Evolutionary conservation across 2,888 invertebrate genomes (phyloP).

Genomic region (Caenorhabditis doughertyi): DNA sequence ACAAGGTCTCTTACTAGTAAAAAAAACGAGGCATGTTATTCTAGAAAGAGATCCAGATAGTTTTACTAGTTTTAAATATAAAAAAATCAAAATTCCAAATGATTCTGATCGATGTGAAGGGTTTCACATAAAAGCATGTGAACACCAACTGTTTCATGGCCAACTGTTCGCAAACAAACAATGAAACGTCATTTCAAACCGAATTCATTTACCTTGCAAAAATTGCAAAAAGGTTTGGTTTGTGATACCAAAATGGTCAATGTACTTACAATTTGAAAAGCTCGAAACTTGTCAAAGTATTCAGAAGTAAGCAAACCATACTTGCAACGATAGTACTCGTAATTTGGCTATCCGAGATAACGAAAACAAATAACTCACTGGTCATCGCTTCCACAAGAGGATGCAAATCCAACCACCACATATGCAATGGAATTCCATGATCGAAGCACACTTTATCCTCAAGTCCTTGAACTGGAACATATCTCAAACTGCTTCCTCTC

Average conservation of each 20-base stretch:
- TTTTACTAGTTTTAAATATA: neutral
- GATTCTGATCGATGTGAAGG: too few relatives aligned
- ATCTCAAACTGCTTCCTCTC: constrained; percentile 52
- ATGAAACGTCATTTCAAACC: neutral
- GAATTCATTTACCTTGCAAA: neutral
- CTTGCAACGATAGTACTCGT: neutral
- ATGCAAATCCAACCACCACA: constrained; percentile 62
- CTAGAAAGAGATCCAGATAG: too few relatives aligned
- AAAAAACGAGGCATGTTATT: too few relatives aligned
- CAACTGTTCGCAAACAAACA: constrained; percentile 1
- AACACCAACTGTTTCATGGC: constrained; percentile 7
- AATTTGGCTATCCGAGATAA: neutral
- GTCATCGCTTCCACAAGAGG: constrained; percentile 55
- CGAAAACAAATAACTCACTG: constrained; percentile 22
- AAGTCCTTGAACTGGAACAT: constrained; percentile 56
- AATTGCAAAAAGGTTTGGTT: neutral
- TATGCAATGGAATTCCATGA: constrained; percentile 46
- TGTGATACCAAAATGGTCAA: neutral
- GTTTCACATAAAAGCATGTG: too few relatives aligned
- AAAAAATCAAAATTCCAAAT: too few relatives aligned
- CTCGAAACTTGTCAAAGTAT: neutral
- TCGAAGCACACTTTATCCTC: constrained; percentile 55
- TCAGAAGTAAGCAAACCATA: too few relatives aligned
- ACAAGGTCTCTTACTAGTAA: too few relatives aligned
- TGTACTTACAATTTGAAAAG: neutral